phyloP scores from a whole-genome alignment of 1,140 invertebrate genomes.

The Ditylenchus dipsaci region DNA sequence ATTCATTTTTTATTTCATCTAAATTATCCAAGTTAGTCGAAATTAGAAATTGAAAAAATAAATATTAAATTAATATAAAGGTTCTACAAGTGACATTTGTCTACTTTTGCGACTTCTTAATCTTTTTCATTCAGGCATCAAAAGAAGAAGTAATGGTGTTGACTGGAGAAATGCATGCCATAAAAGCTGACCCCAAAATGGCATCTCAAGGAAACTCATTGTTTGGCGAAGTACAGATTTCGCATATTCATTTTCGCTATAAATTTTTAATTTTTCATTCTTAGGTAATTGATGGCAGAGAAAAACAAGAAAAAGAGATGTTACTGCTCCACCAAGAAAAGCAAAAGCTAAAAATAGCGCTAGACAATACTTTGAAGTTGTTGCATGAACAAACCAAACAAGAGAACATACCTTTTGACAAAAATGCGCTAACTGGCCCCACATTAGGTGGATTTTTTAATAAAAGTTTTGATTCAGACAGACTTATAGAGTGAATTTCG shows the following conservation, averaged over 20 bases:
- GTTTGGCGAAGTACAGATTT: slow-evolving; percentile 16
- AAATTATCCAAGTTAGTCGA: no score
- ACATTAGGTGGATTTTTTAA: slow-evolving; percentile 14
- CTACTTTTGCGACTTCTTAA: no score
- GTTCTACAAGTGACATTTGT: no score
- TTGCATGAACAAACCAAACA: slow-evolving; percentile 2
- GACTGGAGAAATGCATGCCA: neutral
- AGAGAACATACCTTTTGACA: neutral
- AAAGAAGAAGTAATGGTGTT: slow-evolving; percentile 6
- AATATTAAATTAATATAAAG: no score
- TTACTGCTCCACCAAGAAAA: slow-evolving; percentile 8
- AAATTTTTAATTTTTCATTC: neutral
- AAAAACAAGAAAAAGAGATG: slow-evolving; percentile 17
- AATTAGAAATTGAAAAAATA: no score
- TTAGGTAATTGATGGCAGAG: slow-evolving; percentile 25
- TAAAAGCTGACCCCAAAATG: slow-evolving; percentile 4
- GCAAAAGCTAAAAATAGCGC: neutral
- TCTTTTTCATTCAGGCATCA: neutral
- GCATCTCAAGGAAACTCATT: slow-evolving; percentile 22
- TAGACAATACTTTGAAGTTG: slow-evolving; percentile 9
- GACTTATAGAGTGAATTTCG: no score
- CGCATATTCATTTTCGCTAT: neutral
- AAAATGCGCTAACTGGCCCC: slow-evolving; percentile 10
- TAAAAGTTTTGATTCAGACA: no score
- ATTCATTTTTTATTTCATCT: no score